A percentile compares a stretch with the other conserved stretches of the same genome.
Conservation (phyloP, 2,797 vertebrate species). For the Gila robusta region DNA sequence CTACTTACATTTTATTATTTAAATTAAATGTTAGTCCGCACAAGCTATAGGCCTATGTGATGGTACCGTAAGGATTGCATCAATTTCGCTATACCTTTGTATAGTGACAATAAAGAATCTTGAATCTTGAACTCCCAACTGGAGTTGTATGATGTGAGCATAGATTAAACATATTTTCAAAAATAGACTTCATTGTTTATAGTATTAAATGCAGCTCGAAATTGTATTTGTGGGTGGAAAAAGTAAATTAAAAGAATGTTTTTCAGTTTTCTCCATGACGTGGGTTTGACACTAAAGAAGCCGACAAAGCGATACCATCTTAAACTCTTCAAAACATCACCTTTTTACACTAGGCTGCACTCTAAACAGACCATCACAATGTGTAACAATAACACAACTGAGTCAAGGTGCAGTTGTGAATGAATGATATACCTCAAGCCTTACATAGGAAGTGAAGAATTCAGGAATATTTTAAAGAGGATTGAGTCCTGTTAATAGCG, state of each 20-base stretch:
- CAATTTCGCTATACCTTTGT: too few species aligned
- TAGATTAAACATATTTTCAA: not conserved
- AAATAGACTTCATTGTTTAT: not conserved
- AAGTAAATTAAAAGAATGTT: not conserved
- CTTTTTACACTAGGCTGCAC: not conserved
- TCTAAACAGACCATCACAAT: constrained; percentile 13
- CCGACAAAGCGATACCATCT: not conserved
- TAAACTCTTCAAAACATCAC: not conserved
- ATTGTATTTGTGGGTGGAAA: not conserved
- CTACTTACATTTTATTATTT: too few species aligned
- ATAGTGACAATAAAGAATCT: too few species aligned
- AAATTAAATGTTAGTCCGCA: too few species aligned
- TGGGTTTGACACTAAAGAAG: not conserved
- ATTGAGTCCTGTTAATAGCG: not conserved
- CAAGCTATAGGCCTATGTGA: too few species aligned
- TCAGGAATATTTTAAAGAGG: not conserved
- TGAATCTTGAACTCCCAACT: not conserved
- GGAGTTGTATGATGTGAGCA: not conserved
- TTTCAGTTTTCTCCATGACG: not conserved
- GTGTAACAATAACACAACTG: not conserved
- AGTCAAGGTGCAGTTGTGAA: not conserved
- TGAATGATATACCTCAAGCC: not conserved
- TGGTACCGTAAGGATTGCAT: too few species aligned
- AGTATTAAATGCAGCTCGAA: not conserved
- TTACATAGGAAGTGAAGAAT: not conserved